These are phyloP conservation scores for Ophion slaviceki DNA, from an alignment of 2,888 invertebrate species.

Conservation along the genomic window DNA sequence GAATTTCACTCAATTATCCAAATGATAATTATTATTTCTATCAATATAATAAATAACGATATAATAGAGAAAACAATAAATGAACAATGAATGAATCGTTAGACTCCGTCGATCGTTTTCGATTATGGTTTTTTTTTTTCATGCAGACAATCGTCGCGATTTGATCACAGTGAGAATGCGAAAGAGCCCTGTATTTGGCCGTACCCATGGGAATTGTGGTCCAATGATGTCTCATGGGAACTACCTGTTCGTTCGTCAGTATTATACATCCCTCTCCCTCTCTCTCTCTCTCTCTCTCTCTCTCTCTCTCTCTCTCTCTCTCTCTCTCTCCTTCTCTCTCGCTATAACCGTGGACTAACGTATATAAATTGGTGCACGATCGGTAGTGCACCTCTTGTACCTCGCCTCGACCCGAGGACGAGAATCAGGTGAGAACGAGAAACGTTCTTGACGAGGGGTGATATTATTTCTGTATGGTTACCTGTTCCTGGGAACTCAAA, in stretches of 20 bases:
- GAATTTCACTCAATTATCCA: too few species aligned
- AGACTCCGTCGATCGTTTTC: not conserved
- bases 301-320: slow-evolving; percentile 38
- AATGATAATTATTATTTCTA: too few species aligned
- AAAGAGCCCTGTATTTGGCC: slow-evolving; percentile 24
- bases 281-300: slow-evolving; percentile 27
- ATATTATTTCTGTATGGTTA: slow-evolving; percentile 48
- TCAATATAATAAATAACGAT: too few species aligned
- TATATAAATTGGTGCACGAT: slow-evolving; percentile 41
- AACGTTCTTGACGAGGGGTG: slow-evolving; percentile 60
- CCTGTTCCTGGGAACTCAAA: slow-evolving; percentile 64
- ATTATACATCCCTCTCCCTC: slow-evolving; percentile 67
- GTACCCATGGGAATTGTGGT: slow-evolving; percentile 78
- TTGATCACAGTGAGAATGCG: slow-evolving; percentile 65
- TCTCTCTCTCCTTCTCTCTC: slow-evolving; percentile 31
- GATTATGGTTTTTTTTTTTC: not conserved
- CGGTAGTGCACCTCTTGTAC: slow-evolving; percentile 66
- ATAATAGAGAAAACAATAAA: too few species aligned
- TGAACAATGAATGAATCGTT: too few species aligned
- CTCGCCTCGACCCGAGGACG: slow-evolving; percentile 3
- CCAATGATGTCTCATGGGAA: slow-evolving; percentile 79
- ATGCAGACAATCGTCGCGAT: slow-evolving; percentile 36
- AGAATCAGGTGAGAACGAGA: slow-evolving; percentile 47
- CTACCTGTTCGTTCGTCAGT: slow-evolving; percentile 78
- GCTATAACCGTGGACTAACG: not conserved